Evolutionary conservation across 35 echinoderm and acorn worm species (phyloP), one percentile per base, ranked within the genome.

Genomic region (Ptychodera flava): DNA sequence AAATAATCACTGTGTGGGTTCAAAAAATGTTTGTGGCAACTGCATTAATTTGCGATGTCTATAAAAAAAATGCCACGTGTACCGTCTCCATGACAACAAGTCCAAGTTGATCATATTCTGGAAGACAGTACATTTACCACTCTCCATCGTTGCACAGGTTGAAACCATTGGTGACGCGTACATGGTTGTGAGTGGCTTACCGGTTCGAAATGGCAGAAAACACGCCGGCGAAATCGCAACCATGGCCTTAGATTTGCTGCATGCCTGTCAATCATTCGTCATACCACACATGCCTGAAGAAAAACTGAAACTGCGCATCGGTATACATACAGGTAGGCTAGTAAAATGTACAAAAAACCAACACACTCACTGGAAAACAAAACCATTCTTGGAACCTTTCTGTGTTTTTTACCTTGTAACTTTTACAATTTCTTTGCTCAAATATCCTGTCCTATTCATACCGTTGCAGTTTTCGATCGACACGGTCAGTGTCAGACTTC

Each of bases 131-230:
- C 6, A 6, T 22, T 6, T 12, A 64, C 6, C 45, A 12, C 6
- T 64, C 45, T 64, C 45, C 6, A 12, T 22, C 22, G 45, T 22
- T 64, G 6, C 6, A 6, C 45, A 97, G 83, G 95, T 97, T 1
- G 95, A 97, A 87, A 97, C 95, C 0, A 97, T 97, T 45, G 95
- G 95, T 14, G 95, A 97, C 85, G 92, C 95, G 14, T 97, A 97
- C 84, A 97, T 97, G 95, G 89, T 97, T 27, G 92, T 90, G 0
- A 94, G 92, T 88, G 95, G 95, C 12, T 81, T 97, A 1, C 91
- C 91, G 22, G 37, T 83, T 15, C 75, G 64, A 36, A 92, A 92
- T 77, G 91, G 86, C 28, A 86, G 88, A 2, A 83, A 83, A 82
- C 91, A 92, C 30, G 80, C 79, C 29, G 80, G 36, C 6, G 91